These are phyloP conservation scores for Epicampocera succincta DNA, from an alignment of 2,888 invertebrate genomes.

Conservation along the genomic window DNA sequence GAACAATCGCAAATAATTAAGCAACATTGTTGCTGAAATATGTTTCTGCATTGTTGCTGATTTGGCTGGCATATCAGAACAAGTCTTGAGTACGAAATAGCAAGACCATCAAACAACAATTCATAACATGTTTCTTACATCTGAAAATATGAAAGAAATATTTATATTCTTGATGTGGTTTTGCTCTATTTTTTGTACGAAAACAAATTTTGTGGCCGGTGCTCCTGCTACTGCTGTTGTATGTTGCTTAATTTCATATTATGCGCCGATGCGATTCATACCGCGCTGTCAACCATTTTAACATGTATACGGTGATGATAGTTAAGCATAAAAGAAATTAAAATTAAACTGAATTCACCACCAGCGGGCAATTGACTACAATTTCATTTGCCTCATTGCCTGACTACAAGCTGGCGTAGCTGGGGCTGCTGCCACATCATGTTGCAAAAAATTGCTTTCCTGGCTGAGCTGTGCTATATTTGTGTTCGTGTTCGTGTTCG, in stretches of 20 bases:
- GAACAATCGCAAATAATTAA: constrained; percentile 28
- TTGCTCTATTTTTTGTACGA: constrained; percentile 43
- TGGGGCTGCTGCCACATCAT: constrained; percentile 24
- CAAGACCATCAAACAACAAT: constrained; percentile 4
- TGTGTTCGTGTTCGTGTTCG: not conserved
- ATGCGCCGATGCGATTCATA: constrained; percentile 64
- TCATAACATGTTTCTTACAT: not conserved
- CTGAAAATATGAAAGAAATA: constrained; percentile 11
- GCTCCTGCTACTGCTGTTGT: constrained; percentile 11
- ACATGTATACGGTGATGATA: constrained; percentile 74
- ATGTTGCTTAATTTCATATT: constrained; percentile 63
- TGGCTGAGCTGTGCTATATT: constrained; percentile 8
- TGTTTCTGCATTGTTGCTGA: not conserved
- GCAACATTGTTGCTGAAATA: constrained; percentile 48
- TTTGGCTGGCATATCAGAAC: not conserved
- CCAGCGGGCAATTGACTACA: constrained; percentile 74
- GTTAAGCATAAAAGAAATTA: constrained; percentile 75
- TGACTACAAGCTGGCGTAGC: constrained; percentile 26
- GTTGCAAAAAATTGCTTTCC: constrained; percentile 7
- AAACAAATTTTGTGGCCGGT: not conserved
- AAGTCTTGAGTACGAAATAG: constrained; percentile 15
- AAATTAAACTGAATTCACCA: constrained; percentile 81
- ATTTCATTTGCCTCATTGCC: constrained; percentile 50
- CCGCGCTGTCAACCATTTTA: constrained; percentile 67
- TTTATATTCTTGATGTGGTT: constrained; percentile 47